Percentiles rank a stretch among this genome's conserved stretches.
Conservation (phyloP, 2,797 vertebrate species). For the Potorous gilbertii region DNA sequence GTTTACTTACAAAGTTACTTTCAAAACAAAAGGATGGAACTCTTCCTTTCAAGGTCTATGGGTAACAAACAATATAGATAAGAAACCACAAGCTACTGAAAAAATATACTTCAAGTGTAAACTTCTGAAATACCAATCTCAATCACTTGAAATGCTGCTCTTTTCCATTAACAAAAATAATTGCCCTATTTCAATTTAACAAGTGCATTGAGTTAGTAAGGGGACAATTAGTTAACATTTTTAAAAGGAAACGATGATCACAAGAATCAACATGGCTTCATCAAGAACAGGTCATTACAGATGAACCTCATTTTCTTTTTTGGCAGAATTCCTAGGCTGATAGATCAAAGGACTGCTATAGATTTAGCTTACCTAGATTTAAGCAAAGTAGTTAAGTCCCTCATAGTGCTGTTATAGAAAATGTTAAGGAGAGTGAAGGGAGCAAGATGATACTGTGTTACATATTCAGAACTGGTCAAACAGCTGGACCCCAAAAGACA, state of each 20-base stretch:
- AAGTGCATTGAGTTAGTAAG: not conserved
- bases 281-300: not conserved
- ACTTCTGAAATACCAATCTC: not conserved
- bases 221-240: not conserved
- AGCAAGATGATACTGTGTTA: not conserved
- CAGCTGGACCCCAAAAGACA: not conserved
- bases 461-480: not conserved
- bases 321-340: not conserved
- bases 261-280: not conserved
- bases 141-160: constrained; percentile 15
- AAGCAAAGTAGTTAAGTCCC: not conserved
- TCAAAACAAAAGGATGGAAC: constrained; percentile 22
- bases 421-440: not conserved
- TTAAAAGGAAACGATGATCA: not conserved
- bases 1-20: not conserved
- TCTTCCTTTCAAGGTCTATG: not conserved
- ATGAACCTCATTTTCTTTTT: not conserved
- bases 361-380: not conserved
- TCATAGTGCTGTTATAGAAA: not conserved
- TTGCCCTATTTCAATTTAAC: constrained; percentile 26
- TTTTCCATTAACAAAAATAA: constrained; percentile 22
- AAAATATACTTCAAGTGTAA: constrained; percentile 1
- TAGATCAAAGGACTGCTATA: not conserved
- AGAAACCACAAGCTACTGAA: not conserved
- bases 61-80: not conserved